These are phyloP conservation scores for Plecotus auritus DNA, from an alignment of 2,113 vertebrate genomes.

Conservation along the genomic window DNA sequence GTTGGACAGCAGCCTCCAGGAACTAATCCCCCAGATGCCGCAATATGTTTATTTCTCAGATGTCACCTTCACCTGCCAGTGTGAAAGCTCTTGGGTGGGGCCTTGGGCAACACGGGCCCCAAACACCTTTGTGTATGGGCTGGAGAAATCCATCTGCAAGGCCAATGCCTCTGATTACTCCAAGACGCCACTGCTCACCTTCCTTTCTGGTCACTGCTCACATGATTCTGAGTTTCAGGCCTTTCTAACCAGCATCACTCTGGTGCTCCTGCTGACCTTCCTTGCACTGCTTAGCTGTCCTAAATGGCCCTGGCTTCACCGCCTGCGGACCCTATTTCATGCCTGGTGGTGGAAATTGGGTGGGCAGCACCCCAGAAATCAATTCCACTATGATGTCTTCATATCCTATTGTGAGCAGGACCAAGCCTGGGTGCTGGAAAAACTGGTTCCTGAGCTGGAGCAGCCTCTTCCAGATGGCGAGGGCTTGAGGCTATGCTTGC, in stretches of 20 bases:
- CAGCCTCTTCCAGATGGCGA: not conserved
- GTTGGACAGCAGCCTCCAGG: constrained; percentile 20
- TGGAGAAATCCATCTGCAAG: constrained; percentile 26
- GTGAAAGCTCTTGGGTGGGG: constrained; percentile 41
- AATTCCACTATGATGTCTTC: constrained; percentile 34
- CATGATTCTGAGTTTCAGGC: not conserved
- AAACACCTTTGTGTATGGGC: constrained; percentile 14
- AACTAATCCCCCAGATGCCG: constrained; percentile 33
- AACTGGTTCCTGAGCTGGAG: constrained; percentile 44
- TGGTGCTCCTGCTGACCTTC: not conserved
- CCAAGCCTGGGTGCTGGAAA: constrained; percentile 27
- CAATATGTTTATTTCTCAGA: constrained; percentile 39
- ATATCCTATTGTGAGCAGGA: constrained; percentile 20
- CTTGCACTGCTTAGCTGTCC: not conserved
- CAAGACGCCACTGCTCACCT: not conserved
- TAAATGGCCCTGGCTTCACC: not conserved
- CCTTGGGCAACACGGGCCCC: not conserved
- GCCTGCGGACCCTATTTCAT: not conserved
- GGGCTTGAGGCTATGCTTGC: constrained; percentile 12
- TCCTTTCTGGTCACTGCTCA: not conserved
- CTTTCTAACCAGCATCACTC: not conserved
- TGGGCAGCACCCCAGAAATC: not conserved
- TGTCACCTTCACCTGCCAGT: constrained; percentile 31
- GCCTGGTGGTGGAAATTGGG: not conserved
- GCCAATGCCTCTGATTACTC: constrained; percentile 3